Base-by-base conservation (phyloP, 2,797 vertebrate genomes). In the Ambastaia sidthimunki region DNA sequence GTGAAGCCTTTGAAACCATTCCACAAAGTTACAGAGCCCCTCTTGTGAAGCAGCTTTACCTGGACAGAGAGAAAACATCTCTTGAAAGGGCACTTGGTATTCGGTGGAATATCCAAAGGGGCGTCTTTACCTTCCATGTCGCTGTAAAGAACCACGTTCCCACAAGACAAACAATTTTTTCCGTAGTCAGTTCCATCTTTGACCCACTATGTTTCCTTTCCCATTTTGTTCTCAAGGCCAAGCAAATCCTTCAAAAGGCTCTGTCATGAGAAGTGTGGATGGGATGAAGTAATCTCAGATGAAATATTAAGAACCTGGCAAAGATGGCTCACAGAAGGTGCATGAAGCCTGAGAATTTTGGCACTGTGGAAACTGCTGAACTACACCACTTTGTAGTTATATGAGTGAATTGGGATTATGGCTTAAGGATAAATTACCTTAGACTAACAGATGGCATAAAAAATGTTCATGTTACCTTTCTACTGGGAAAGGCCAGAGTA, bases 301-400 rank as follows among this genome's bases (percentile, higher is more conserved):
- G 7, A 31, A 80, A n/a, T 2, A 12, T 12, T 3, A 3, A 47
- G n/a, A 23, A 37, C 16, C 0, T 78, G 75, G 69, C n/a, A 50
- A 41, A 73, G 3, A n/a, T 82, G 62, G 74, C 44, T 82, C 6
- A 5, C 19, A 15, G 68, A 67, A 47, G 68, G 23, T 80, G 68
- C 25, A 31, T 83, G 1, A 77, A 73, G 12, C 74, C 74, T 3
- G 15, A 59, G 2, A 34, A 59, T 13, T 74, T 78, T 63, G 71
- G 68, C 3, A 16, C 4, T 3, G 1, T 82, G 7, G 52, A 19
- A 15, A 54, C 48, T 16, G 68, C 68, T 2, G 48, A 77, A 34
- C 13, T 82, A 9, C 62, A 78, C 18, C 68, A 77, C 16, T 78
- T 78, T 19, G 57, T n/a, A n/a, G 31, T 47, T 68, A 77, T 2